Evolutionary conservation across 2,888 invertebrate species (phyloP).

Genomic region (Leptothorax acervorum): DNA sequence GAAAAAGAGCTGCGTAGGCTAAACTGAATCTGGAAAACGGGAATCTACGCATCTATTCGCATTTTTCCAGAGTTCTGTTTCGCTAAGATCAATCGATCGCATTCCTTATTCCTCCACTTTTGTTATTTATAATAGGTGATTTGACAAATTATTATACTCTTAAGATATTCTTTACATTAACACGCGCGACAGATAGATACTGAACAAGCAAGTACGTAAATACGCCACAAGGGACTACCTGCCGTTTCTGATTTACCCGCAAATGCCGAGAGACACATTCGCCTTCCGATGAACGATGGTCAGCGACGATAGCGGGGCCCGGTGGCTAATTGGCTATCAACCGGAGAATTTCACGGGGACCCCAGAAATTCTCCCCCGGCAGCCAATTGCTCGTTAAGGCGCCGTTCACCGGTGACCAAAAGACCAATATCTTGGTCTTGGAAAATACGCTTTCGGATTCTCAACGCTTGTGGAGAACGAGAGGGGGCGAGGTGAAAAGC

Average conservation of each 20-base stretch:
- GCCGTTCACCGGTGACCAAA: conserved; percentile 27
- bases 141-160: background rate
- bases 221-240: background rate
- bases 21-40: background rate
- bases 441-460: background rate
- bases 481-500: background rate
- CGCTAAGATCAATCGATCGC: background rate
- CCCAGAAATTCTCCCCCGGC: conserved; percentile 33
- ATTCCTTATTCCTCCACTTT: background rate
- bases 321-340: conserved; percentile 41
- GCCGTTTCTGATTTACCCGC: background rate
- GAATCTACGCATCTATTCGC: background rate
- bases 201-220: background rate
- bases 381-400: conserved; percentile 27
- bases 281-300: background rate
- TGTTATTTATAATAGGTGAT: background rate
- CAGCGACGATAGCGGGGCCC: background rate
- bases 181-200: background rate
- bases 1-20: background rate
- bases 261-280: conserved; percentile 1
- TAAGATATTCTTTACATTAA: background rate
- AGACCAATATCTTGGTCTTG: conserved; percentile 21
- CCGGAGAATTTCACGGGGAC: conserved; percentile 26
- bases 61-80: background rate
- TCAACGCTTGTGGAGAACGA: background rate